Conservation (phyloP, 2,113 vertebrate genomes). For the Protobothrops flavoviridis region DNA sequence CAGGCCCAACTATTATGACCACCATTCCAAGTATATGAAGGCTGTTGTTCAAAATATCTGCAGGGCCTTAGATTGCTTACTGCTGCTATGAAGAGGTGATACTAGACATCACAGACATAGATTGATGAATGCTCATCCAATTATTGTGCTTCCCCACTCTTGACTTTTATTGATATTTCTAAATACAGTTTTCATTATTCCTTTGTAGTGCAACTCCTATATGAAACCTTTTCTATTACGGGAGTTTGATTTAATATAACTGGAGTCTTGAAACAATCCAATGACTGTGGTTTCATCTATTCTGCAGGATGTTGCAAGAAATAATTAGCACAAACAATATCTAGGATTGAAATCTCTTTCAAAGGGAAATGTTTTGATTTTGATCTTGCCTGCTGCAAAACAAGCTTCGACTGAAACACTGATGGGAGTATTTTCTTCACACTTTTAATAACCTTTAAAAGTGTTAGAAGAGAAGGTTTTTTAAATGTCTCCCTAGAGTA, state of each 20-base stretch:
- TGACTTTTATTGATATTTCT: not conserved
- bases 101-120: not conserved
- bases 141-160: not conserved
- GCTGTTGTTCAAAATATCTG: not conserved
- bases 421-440: not conserved
- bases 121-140: not conserved
- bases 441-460: slow-evolving; percentile 1
- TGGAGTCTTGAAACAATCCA: not conserved
- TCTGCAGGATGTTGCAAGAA: slow-evolving; percentile 15
- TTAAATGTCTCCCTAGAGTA: slow-evolving; percentile 2
- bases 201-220: not conserved
- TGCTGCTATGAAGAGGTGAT: not conserved
- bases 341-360: slow-evolving; percentile 38
- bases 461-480: slow-evolving; percentile 28
- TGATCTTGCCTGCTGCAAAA: not conserved
- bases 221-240: not conserved
- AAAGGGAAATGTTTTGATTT: slow-evolving; percentile 29
- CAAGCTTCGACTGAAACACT: not conserved
- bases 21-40: not conserved
- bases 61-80: not conserved
- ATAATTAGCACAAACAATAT: slow-evolving; percentile 38
- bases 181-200: not conserved
- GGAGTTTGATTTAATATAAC: slow-evolving; percentile 25
- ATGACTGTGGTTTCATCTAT: not conserved
- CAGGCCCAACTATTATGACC: not conserved